Conservation (phyloP, 2,797 vertebrate species). For the Lepidocolaptes lacrymiger region DNA sequence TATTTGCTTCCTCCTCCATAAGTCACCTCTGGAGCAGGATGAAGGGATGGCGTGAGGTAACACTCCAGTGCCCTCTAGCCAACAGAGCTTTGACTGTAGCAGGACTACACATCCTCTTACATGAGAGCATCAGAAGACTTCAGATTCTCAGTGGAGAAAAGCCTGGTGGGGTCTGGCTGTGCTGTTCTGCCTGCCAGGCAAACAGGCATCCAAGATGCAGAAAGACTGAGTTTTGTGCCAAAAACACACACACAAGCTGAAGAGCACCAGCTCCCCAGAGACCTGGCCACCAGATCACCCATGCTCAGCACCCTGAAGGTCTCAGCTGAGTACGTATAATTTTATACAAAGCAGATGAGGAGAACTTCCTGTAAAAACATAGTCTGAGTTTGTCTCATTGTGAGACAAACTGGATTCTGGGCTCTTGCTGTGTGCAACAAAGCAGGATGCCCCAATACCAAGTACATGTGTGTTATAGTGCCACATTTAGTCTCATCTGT, state of each 20-base stretch:
- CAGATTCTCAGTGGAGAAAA: neutral
- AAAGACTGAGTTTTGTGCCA: neutral
- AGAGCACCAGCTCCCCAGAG: neutral
- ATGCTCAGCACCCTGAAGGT: neutral
- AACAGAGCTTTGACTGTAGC: neutral
- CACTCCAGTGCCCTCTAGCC: neutral
- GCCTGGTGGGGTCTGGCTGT: neutral
- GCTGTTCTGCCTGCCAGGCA: neutral
- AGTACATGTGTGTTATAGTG: neutral
- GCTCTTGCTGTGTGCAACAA: neutral
- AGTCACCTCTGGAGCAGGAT: conserved; percentile 4
- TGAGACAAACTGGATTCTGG: neutral
- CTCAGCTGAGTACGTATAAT: neutral
- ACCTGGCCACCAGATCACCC: neutral
- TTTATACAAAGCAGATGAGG: fast-evolving
- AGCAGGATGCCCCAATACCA: neutral
- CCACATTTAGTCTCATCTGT: conserved; percentile 29
- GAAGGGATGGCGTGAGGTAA: neutral
- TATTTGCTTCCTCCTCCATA: conserved; percentile 44
- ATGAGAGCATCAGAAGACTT: neutral
- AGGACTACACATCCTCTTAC: neutral
- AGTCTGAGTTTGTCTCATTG: neutral
- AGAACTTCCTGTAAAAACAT: neutral
- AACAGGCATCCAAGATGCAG: neutral
- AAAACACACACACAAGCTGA: neutral